Percentiles rank a stretch among this genome's conserved stretches.
These are phyloP conservation scores for Megalonaias nervosa DNA, from an alignment of 1,140 invertebrate species.

Conservation along the genomic window DNA sequence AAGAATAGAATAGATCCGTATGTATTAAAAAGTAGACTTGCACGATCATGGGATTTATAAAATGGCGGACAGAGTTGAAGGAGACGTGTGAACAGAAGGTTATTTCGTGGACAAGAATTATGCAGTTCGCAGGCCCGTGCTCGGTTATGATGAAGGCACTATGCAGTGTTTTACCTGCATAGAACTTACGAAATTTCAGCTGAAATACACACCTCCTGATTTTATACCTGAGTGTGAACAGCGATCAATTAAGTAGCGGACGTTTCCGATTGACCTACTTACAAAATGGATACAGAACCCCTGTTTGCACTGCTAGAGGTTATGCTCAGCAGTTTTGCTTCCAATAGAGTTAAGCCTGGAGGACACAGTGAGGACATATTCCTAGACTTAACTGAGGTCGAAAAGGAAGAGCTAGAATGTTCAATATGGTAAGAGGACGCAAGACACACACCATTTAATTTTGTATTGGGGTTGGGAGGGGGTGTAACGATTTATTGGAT, in stretches of 20 bases:
- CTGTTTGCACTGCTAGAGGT: slow-evolving; percentile 59
- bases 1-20: too few relatives aligned
- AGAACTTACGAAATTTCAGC: neutral
- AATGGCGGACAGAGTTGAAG: slow-evolving; percentile 6
- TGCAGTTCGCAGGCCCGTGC: too few relatives aligned
- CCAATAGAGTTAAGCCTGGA: slow-evolving; percentile 53
- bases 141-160: too few relatives aligned
- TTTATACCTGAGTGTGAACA: neutral
- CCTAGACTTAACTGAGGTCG: slow-evolving; percentile 54
- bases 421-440: slow-evolving; percentile 55
- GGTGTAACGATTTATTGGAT: too few relatives aligned
- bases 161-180: too few relatives aligned
- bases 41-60: neutral
- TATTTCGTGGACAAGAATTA: neutral
- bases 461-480: too few relatives aligned
- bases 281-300: slow-evolving; percentile 31
- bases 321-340: slow-evolving; percentile 50
- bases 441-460: too few relatives aligned
- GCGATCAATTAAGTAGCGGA: neutral
- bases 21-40: neutral
- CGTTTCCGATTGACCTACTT: slow-evolving; percentile 3
- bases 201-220: too few relatives aligned
- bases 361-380: slow-evolving; percentile 65
- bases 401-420: slow-evolving; percentile 62
- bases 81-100: neutral